phyloP scores from a whole-genome alignment of 2,113 vertebrate genomes.

The Oryzias melastigma region DNA sequence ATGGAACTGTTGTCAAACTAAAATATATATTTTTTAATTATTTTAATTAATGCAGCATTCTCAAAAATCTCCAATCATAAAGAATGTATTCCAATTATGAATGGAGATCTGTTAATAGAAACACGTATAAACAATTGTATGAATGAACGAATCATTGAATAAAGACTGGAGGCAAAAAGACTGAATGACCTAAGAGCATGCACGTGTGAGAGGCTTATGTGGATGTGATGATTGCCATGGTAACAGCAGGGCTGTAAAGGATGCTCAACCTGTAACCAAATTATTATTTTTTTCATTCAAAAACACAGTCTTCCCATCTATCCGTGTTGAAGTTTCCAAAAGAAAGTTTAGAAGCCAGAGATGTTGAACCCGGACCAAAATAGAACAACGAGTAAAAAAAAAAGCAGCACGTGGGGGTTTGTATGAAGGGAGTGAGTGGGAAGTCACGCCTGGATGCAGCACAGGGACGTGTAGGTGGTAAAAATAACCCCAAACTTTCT shows the following conservation, averaged over 20 bases:
- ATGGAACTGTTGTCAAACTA: background rate
- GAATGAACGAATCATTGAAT: conserved; percentile 13
- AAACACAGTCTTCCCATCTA: too few relatives aligned
- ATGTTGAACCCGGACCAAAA: background rate
- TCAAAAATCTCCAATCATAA: background rate
- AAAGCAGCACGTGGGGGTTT: background rate
- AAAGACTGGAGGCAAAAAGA: conserved; percentile 1
- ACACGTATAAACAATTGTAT: conserved; percentile 1
- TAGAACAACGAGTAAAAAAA: conserved; percentile 12
- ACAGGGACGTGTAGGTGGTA: conserved; percentile 19
- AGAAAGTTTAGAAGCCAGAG: background rate
- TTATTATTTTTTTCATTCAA: too few relatives aligned
- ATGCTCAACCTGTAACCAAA: background rate
- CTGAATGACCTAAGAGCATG: conserved; percentile 9
- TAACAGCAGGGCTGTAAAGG: conserved; percentile 17
- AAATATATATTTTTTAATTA: too few relatives aligned
- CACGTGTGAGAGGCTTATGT: background rate
- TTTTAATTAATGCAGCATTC: background rate
- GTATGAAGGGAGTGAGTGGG: background rate
- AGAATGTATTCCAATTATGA: too few relatives aligned
- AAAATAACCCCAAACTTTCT: conserved; percentile 62
- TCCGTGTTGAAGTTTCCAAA: background rate
- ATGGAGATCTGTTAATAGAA: too few relatives aligned
- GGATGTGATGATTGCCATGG: conserved; percentile 39
- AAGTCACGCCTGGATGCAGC: conserved; percentile 31